Evolutionary conservation across 1,140 invertebrate genomes (phyloP), one percentile per base, ranked within the genome.

Genomic region (Cydia amplana): DNA sequence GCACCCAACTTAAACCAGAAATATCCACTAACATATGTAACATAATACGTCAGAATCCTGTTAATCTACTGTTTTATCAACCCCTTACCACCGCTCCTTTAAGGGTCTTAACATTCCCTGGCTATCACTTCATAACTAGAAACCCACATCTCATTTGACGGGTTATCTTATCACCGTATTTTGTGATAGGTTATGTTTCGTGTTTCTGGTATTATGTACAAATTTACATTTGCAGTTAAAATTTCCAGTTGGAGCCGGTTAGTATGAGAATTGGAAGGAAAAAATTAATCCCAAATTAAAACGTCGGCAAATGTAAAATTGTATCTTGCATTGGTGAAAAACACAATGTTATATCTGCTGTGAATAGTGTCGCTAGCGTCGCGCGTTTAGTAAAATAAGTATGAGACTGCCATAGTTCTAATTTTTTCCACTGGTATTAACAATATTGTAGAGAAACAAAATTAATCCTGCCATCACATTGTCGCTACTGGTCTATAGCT

Each of bases 131-230:
- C n/a, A 60, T 23, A 23, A 51, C 20, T 60, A 10, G 55, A 60
- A 60, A 60, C 55, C 55, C 55, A 23, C 55, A 60, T 60, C 20
- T 60, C 55, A 60, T 60, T 60, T 60, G 55, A 60, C 55, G 55
- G 18, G 55, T 60, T 60, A 60, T 60, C 55, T 60, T 20, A 49
- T 18, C 9, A 23, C 55, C 55, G 4, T 23, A 60, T 9, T 60
- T 60, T 20, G 23, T 60, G n/a, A 60, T 60, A 60, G 55, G 55
- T 60, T 60, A 55, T 55, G 55, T 60, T 60, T 60, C 20, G 20
- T 55, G 55, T 60, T 60, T 60, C 20, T 60, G 55, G 55, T 6
- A 60, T 23, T 60, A 20, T 23, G 14, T n/a, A 60, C 55, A 60
- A 60, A 60, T 2, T 60, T 60, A 60, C 10, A 60, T 60, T 23